These are phyloP conservation scores for Coregonus clupeaformis DNA, from an alignment of 2,113 vertebrate genomes.

Conservation along the genomic window DNA sequence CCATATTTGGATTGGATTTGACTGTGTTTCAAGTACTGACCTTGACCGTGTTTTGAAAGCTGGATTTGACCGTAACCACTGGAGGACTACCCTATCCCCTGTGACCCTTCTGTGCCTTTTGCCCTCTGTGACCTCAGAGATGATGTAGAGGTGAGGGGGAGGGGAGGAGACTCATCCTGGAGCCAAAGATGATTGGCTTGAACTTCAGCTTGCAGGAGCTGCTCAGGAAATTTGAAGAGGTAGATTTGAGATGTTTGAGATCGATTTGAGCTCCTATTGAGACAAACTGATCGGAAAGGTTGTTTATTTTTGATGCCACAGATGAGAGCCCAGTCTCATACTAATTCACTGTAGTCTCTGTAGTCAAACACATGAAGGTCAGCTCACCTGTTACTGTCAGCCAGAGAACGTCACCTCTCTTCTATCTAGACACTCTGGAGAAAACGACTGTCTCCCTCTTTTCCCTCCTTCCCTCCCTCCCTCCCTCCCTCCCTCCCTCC, in stretches of 20 bases:
- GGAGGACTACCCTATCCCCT: slow-evolving; percentile 39
- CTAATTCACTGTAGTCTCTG: no score
- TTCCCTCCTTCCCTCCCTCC: not conserved
- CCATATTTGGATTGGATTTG: slow-evolving; percentile 21
- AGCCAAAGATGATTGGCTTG: slow-evolving; percentile 89
- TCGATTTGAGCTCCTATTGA: no score
- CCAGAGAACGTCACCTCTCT: not conserved
- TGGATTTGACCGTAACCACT: slow-evolving; percentile 36
- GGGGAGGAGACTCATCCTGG: slow-evolving; percentile 51
- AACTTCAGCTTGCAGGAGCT: slow-evolving; percentile 90
- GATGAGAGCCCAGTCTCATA: not conserved
- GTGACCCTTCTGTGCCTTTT: slow-evolving; percentile 7
- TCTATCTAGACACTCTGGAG: not conserved
- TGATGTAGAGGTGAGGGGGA: slow-evolving; percentile 43
- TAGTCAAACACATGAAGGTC: not conserved
- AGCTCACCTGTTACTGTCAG: not conserved
- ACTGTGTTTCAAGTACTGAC: slow-evolving; percentile 11
- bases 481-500: not conserved
- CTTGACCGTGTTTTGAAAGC: slow-evolving; percentile 1
- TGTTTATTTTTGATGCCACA: not conserved
- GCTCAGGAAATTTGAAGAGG: slow-evolving; percentile 92
- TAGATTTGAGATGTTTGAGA: slow-evolving; percentile 64
- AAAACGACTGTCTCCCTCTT: not conserved
- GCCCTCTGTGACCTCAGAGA: slow-evolving; percentile 22
- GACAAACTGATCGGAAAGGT: not conserved